phyloP scores from a whole-genome alignment of 2,797 vertebrate species.

The Spondyliosoma cantharus region DNA sequence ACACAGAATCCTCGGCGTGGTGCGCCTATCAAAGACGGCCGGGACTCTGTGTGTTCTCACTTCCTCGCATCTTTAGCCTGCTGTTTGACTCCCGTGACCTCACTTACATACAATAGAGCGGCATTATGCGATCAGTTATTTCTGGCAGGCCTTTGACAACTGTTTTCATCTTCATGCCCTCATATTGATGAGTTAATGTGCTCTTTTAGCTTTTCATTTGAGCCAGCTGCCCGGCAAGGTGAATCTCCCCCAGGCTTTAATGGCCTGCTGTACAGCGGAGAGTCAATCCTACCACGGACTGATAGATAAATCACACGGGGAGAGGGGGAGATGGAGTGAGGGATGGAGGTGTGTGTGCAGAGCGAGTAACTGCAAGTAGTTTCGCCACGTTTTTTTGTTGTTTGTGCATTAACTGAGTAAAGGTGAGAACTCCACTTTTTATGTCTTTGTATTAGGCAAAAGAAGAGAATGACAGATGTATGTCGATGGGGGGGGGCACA shows the following conservation, averaged over 20 bases:
- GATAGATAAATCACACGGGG: slow-evolving; percentile 79
- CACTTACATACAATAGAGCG: slow-evolving; percentile 76
- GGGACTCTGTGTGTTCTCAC: slow-evolving; percentile 50
- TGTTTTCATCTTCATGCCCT: slow-evolving; percentile 85
- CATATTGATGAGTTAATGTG: slow-evolving; percentile 86
- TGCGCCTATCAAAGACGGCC: slow-evolving; percentile 48
- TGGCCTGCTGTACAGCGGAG: slow-evolving; percentile 78
- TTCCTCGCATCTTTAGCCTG: slow-evolving; percentile 58
- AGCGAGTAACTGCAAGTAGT: slow-evolving; percentile 38
- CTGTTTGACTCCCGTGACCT: slow-evolving; percentile 79
- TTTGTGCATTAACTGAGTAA: slow-evolving; percentile 43
- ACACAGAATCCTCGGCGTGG: slow-evolving; percentile 23
- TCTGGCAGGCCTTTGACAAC: slow-evolving; percentile 82
- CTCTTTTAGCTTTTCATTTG: slow-evolving; percentile 86
- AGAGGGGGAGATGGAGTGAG: slow-evolving; percentile 47
- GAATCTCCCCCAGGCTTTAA: slow-evolving; percentile 83
- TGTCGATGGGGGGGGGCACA: slow-evolving; percentile 31
- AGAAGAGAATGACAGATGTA: slow-evolving; percentile 64
- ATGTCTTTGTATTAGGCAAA: slow-evolving; percentile 42
- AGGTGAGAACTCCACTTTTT: slow-evolving; percentile 23
- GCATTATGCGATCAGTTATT: slow-evolving; percentile 82
- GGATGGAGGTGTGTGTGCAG: slow-evolving; percentile 51
- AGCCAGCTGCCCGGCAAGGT: slow-evolving; percentile 84
- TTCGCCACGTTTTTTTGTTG: slow-evolving; percentile 27
- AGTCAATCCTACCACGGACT: slow-evolving; percentile 79